phyloP scores from a whole-genome alignment of 2,797 vertebrate species.

The Pseudomugil gertrudae region DNA sequence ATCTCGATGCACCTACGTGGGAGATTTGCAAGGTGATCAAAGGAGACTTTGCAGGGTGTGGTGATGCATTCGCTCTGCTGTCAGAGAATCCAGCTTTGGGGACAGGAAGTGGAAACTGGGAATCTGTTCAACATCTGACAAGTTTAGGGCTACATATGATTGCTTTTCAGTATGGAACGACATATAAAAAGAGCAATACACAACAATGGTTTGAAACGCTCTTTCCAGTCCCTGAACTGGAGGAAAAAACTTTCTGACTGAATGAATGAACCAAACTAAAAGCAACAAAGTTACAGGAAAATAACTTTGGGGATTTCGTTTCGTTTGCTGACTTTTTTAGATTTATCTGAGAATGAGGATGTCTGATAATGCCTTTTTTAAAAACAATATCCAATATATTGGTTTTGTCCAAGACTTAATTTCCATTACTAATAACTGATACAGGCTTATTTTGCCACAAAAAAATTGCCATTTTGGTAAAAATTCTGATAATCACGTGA shows the following conservation, averaged over 20 bases:
- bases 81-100: slow-evolving; percentile 36
- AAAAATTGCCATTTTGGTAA: background rate
- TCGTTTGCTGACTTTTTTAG: background rate
- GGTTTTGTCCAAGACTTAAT: too few relatives aligned
- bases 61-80: slow-evolving; percentile 36
- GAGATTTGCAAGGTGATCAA: background rate
- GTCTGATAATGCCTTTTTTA: too few relatives aligned
- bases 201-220: background rate
- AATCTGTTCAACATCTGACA: slow-evolving; percentile 35
- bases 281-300: background rate
- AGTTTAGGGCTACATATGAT: slow-evolving; percentile 33
- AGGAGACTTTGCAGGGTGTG: background rate
- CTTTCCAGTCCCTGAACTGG: background rate
- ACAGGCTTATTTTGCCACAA: too few relatives aligned
- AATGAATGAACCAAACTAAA: background rate
- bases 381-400: too few relatives aligned
- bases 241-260: background rate
- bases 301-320: background rate
- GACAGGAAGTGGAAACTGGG: slow-evolving; percentile 40
- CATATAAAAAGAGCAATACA: slow-evolving; percentile 2
- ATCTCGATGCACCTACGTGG: background rate
- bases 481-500: background rate
- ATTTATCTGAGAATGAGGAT: background rate
- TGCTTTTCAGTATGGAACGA: slow-evolving; percentile 37
- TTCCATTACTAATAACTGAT: too few relatives aligned